Percentiles rank a stretch among this genome's conserved stretches.
These are phyloP conservation scores for Felis chaus DNA, from an alignment of 2,113 vertebrate species.

Conservation along the genomic window DNA sequence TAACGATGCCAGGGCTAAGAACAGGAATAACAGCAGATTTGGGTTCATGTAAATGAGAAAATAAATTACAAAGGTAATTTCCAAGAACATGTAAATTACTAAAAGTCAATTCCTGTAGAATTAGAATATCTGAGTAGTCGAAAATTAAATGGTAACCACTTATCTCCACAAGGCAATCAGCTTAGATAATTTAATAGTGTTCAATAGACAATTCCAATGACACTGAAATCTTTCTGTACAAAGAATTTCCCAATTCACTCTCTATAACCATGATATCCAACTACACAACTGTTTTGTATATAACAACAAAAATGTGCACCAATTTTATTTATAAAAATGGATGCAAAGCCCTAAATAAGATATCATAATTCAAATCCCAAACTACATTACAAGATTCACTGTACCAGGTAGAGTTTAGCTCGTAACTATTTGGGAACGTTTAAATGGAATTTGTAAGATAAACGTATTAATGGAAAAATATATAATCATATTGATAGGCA, in stretches of 20 bases:
- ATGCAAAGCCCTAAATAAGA: background rate
- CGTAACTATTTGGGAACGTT: background rate
- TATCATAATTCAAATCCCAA: background rate
- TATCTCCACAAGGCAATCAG: background rate
- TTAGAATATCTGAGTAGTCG: background rate
- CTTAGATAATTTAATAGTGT: background rate
- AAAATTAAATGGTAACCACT: background rate
- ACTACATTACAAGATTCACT: background rate
- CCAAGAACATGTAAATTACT: background rate
- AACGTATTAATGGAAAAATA: background rate
- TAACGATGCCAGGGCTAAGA: background rate
- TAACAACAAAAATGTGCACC: background rate
- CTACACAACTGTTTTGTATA: background rate
- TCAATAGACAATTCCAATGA: background rate
- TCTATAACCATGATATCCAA: background rate
- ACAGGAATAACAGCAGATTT: background rate
- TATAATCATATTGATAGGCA: background rate
- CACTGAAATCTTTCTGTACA: background rate
- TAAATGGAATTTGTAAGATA: background rate
- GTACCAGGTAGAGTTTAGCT: background rate
- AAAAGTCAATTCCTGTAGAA: background rate
- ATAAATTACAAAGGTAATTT: background rate
- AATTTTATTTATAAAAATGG: constrained; percentile 25
- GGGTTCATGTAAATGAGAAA: background rate
- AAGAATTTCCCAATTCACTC: background rate